Base-by-base conservation (phyloP, 2,888 invertebrate species). In the Petrophora chlorosata region DNA sequence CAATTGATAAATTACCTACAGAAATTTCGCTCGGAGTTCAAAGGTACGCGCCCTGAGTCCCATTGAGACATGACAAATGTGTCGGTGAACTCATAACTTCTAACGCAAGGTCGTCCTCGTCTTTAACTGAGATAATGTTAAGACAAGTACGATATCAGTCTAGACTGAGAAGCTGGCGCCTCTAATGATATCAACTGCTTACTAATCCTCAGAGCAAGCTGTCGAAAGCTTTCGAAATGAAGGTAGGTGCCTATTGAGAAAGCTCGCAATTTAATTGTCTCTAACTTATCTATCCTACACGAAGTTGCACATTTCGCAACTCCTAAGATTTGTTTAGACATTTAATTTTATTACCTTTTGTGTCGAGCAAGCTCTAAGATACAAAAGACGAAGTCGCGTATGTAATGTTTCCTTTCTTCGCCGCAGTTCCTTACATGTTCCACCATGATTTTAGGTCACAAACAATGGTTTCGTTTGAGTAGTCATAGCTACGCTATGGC, bases 401-500 rank as follows among this genome's bases (percentile, higher is more conserved):
- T 12, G 49, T 36, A 42, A 49, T 51, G 48, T 49, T 51, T 57
- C 45, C 50, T 53, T 64, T 67, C 66, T 69, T 41, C 59, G 57
- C 25, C 47, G 41, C 36, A 49, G 53, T 55, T 38, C 33, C 40
- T 54, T 25, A 3, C 53, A 42, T 39, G 38, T 58, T 60, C 48
- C 32, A 34, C 50, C 53, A 61, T 67, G 64, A 61, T 73, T 74
- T 71, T 68, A 65, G 73, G 68, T 74, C 72, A 57, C 70, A 76
- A 69, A 78, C 77, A 78, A 74, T 70, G 65, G 70, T 70, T 67
- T 63, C 64, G 65, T 61, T 59, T 72, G 65, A 72, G 73, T 72
- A 71, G 72, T 62, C 67, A 65, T 59, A 60, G 61, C 61, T 60
- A 51, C 52, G 61, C 61, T 60, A 51, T 50, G 50, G 59, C 54